These are phyloP conservation scores for Apotomis capreana DNA, from an alignment of 2,888 invertebrate species.

Conservation along the genomic window DNA sequence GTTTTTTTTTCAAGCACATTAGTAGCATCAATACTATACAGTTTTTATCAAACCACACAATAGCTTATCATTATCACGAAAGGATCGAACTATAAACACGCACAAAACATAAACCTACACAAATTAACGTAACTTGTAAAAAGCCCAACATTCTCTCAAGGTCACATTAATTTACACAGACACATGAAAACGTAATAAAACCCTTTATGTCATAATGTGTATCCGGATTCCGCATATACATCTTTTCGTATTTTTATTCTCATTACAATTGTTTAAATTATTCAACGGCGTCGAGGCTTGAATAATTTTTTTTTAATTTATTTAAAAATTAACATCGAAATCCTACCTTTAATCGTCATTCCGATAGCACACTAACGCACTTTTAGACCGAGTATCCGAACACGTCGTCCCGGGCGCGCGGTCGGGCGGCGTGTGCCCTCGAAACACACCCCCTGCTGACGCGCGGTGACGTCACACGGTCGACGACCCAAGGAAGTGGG, in stretches of 20 bases:
- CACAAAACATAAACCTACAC: background rate
- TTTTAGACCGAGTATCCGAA: constrained; percentile 48
- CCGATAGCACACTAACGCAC: constrained; percentile 47
- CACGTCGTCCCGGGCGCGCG: constrained; percentile 64
- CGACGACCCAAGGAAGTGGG: constrained; percentile 76
- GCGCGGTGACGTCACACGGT: constrained; percentile 78
- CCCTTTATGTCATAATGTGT: background rate
- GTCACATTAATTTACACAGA: background rate
- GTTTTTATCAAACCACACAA: background rate
- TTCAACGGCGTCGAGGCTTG: too few species aligned
- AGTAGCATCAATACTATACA: too few species aligned
- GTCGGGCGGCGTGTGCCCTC: constrained; percentile 75
- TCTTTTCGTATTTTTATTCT: too few species aligned
- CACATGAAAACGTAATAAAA: background rate
- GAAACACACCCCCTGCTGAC: constrained; percentile 73
- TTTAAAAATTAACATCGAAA: background rate
- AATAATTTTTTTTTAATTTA: too few species aligned
- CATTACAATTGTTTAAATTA: too few species aligned
- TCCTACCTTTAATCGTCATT: constrained; percentile 74
- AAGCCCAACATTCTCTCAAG: constrained; percentile 9
- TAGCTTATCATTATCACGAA: constrained; percentile 12
- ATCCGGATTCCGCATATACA: too few species aligned
- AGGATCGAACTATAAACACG: background rate
- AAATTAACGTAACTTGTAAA: constrained; percentile 34
- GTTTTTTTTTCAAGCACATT: background rate